Base-by-base conservation (phyloP, 2,113 vertebrate genomes). In the Coturnix japonica region DNA sequence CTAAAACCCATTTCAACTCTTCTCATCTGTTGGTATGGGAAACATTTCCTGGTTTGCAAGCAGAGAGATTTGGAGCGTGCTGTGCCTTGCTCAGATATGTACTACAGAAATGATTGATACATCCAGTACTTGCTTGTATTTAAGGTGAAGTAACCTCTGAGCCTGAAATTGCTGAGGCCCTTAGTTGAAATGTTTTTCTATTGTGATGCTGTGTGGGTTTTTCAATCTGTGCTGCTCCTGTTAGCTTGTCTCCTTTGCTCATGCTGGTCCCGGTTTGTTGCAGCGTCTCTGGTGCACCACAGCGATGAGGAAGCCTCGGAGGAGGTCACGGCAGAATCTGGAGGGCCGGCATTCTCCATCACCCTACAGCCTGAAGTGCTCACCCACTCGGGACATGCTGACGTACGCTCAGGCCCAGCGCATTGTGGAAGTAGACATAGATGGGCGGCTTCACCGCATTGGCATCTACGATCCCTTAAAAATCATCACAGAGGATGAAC, bases 401-500 rank as follows among this genome's bases (percentile, higher is more conserved):
- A 98, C 98, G 0, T 99, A 99, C 2, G 98, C 99, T 13, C 99
- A 99, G 95, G 98, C 99, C 16, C 99, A 99, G 85, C 98, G 98
- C 75, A 99, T 99, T 14, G 99, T 99, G 39, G 99, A 99, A 92
- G 99, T 99, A 54, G 99, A 99, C 92, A 98, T 99, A 11, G 99
- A 99, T 22, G 99, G 99, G 22, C 97, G 99, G 49, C 98, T 99
- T 23, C 99, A 99, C 56, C 98, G 99, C 35, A 99, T 99, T 93
- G 99, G 98, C 95, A 98, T 99, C 96, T 98, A 99, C 5, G 99
- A 99, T 80, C 98, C 98, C 7, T 95, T 99, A n/a, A 98, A 98
- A 33, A 98, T 99, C 94, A 99, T 99, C 87, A 99, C 99, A 0
- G 99, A 99, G 82, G 99, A 99, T 5, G 99, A 99, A 84, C 97